A percentile compares a stretch with the other conserved stretches of the same genome.
phyloP scores from a whole-genome alignment of 2,888 invertebrate genomes.

The Nemapogon koenigi region DNA sequence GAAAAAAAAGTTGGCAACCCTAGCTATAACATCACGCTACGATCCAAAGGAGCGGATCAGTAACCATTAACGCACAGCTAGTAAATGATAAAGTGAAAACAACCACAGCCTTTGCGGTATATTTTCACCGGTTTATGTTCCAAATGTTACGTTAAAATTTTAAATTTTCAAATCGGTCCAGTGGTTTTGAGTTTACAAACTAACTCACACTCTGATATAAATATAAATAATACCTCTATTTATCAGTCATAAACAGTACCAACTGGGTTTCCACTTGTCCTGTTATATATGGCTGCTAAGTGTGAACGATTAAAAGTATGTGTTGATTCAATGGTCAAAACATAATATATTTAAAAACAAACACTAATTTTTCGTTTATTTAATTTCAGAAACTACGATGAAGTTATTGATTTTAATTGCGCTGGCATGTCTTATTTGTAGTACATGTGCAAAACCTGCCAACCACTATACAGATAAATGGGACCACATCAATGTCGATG shows the following conservation, averaged over 20 bases:
- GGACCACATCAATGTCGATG: slow-evolving; percentile 72
- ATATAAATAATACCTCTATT: too few species aligned
- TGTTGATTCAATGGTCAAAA: neutral
- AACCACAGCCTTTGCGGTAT: too few species aligned
- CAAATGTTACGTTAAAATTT: neutral
- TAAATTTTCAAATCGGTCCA: neutral
- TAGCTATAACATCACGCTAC: too few species aligned
- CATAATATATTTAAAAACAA: neutral
- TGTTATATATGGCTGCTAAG: too few species aligned
- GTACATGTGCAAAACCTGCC: slow-evolving; percentile 38
- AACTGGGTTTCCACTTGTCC: too few species aligned
- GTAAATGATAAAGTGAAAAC: too few species aligned
- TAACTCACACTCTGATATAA: neutral
- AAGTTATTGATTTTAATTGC: slow-evolving; percentile 40
- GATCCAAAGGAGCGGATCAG: too few species aligned
- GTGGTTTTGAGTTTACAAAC: neutral
- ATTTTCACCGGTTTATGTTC: too few species aligned
- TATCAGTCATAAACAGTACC: too few species aligned
- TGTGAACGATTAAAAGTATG: too few species aligned
- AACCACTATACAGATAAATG: slow-evolving; percentile 71
- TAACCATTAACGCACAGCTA: too few species aligned
- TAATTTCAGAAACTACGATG: slow-evolving; percentile 37
- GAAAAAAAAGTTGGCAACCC: too few species aligned
- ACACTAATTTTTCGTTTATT: slow-evolving; percentile 9
- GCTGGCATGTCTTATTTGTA: slow-evolving; percentile 35